Conservation (phyloP, 1,140 invertebrate genomes). For the Psix sp. region DNA sequence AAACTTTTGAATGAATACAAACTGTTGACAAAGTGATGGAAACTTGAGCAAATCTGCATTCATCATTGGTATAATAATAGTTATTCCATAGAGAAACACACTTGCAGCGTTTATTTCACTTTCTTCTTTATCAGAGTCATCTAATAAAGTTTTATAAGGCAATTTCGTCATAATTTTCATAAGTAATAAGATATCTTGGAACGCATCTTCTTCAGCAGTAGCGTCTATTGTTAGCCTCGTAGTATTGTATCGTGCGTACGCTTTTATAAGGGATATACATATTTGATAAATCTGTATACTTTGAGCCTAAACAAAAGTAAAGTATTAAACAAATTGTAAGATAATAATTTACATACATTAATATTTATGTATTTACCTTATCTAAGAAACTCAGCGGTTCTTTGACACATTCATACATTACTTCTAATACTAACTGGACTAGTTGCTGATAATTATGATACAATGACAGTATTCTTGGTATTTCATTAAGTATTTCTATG, state of each 20-base stretch:
- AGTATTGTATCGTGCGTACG: conserved; percentile 84
- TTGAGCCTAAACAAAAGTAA: conserved; percentile 73
- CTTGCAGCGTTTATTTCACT: conserved; percentile 74
- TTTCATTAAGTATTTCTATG: conserved; percentile 80
- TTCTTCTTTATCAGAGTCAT: conserved; percentile 55
- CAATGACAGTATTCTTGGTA: conserved; percentile 82
- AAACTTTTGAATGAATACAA: conserved; percentile 59
- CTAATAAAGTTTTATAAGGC: conserved; percentile 84
- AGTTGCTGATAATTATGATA: conserved; percentile 91
- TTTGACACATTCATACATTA: conserved; percentile 84
- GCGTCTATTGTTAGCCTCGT: conserved; percentile 77
- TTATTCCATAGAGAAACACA: conserved; percentile 84
- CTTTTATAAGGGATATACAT: conserved; percentile 79
- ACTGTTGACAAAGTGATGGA: conserved; percentile 82
- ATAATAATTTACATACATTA: not conserved
- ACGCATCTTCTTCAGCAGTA: conserved; percentile 84
- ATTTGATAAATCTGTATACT: conserved; percentile 80
- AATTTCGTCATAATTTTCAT: conserved; percentile 85
- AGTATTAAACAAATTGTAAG: conserved; percentile 10
- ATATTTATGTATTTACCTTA: conserved; percentile 69
- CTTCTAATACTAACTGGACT: conserved; percentile 86
- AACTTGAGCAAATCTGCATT: conserved; percentile 85
- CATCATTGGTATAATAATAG: conserved; percentile 86
- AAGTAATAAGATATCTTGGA: conserved; percentile 83
- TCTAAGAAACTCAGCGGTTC: conserved; percentile 83